Percentiles rank a stretch among this genome's conserved stretches.
Conservation (phyloP, 1,140 invertebrate species). For the Tenebrio molitor region DNA sequence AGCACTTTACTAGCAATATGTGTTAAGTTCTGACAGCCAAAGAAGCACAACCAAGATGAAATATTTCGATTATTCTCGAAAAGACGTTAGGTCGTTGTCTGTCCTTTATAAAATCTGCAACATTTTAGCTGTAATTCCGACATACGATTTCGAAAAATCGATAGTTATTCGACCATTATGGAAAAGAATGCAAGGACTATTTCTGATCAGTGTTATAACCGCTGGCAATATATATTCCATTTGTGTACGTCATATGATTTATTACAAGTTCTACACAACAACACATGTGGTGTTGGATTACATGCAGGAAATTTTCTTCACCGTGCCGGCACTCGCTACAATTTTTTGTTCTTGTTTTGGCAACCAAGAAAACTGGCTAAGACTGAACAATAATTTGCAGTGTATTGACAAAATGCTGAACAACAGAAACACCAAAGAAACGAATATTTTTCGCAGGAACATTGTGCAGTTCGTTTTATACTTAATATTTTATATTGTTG, state of each 20-base stretch:
- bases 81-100: constrained; percentile 11
- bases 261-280: background rate
- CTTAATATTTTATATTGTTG: background rate
- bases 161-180: too few relatives aligned
- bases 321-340: too few relatives aligned
- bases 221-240: constrained; percentile 6
- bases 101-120: constrained; percentile 20
- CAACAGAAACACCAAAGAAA: constrained; percentile 3
- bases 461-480: background rate
- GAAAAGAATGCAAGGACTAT: background rate
- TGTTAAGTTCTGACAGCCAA: too few relatives aligned
- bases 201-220: background rate
- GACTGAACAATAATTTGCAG: constrained; percentile 22
- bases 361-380: background rate
- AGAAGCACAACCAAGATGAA: too few relatives aligned
- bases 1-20: too few relatives aligned
- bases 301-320: constrained; percentile 19
- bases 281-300: constrained; percentile 23
- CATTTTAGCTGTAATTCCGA: constrained; percentile 3
- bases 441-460: constrained; percentile 6
- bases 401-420: constrained; percentile 24
- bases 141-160: background rate
- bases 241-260: background rate
- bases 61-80: constrained; percentile 4
- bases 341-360: constrained; percentile 16